Base-by-base conservation (phyloP, 2,113 vertebrate species). In the Eretmodus cyanostictus region DNA sequence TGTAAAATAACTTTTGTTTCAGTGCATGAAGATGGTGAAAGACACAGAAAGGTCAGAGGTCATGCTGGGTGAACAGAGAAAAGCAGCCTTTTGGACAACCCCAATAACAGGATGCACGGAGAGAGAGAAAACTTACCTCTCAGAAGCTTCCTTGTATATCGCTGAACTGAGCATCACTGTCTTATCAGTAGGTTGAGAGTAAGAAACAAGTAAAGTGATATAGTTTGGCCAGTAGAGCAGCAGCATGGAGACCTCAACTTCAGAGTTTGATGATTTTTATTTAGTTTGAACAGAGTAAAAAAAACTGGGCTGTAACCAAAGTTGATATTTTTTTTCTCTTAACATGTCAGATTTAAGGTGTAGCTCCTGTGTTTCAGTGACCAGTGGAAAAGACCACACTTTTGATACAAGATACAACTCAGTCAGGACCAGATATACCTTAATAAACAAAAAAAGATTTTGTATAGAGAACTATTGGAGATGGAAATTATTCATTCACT, bases 141-240 rank as follows among this genome's bases (percentile, higher is more conserved):
- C 54, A 57, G 54, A 57, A 57, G 0, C 24, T 27, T 57, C 54
- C 12, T 27, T 57, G 54, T 57, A 57, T 57, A 2, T 57, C 0
- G 7, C 0, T 57, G 54, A 57, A 5, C 24, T 57, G 54, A 8
- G 12, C 7, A 57, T 57, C 24, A 57, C 3, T 57, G 7, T 57
- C 54, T 57, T 57, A 57, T 27, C 4, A 55, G 54, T 55, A 55
- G 54, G 54, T 55, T 27, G 11, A 55, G 54, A 55, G 54, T 14
- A 14, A 27, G n/a, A 55, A 55, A 55, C 4, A 55, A 55, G 22
- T 55, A 27, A 55, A 55, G 54, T 27, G 54, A 55, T 27, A 55
- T n/a, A 53, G 9, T 55, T 55, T 55, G 54, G 22, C 4, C 54
- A 55, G 54, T 1, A 55, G 22, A 55, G 54, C 0, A 55, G 4